phyloP scores from a whole-genome alignment of 2,888 invertebrate species.

The Peribatodes rhomboidaria region DNA sequence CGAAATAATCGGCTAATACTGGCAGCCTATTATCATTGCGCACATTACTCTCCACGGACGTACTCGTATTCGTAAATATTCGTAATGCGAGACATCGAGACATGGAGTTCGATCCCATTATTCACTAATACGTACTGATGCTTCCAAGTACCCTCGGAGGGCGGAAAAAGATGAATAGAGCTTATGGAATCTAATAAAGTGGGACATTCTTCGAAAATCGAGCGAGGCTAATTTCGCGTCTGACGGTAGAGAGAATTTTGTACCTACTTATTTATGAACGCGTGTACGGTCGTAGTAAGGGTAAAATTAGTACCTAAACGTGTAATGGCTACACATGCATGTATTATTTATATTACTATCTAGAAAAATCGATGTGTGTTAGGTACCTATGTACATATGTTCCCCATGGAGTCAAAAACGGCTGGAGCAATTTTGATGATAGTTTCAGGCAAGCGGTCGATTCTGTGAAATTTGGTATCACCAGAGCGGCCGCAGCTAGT shows the following conservation, averaged over 20 bases:
- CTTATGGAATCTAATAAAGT: slow-evolving; percentile 85
- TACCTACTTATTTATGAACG: neutral
- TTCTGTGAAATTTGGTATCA: no score
- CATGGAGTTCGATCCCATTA: slow-evolving; percentile 80
- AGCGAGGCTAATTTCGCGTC: slow-evolving; percentile 68
- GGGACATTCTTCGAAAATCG: slow-evolving; percentile 74
- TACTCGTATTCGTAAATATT: no score
- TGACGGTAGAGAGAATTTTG: slow-evolving; percentile 5
- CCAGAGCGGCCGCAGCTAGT: no score
- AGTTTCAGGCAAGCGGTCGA: no score
- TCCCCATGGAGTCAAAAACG: no score
- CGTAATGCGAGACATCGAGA: slow-evolving; percentile 72
- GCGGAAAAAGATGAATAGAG: slow-evolving; percentile 82
- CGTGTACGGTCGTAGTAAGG: neutral
- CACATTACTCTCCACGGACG: slow-evolving; percentile 70
- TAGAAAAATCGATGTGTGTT: no score
- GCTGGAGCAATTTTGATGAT: no score
- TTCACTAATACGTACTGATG: slow-evolving; percentile 77
- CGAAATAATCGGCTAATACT: slow-evolving; percentile 75
- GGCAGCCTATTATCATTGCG: slow-evolving; percentile 76
- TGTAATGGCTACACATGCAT: no score
- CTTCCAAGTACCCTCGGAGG: slow-evolving; percentile 76
- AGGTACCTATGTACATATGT: no score
- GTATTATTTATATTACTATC: no score
- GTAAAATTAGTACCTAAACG: no score